Evolutionary conservation across 1,140 invertebrate genomes (phyloP).

Genomic region (Patella vulgata): DNA sequence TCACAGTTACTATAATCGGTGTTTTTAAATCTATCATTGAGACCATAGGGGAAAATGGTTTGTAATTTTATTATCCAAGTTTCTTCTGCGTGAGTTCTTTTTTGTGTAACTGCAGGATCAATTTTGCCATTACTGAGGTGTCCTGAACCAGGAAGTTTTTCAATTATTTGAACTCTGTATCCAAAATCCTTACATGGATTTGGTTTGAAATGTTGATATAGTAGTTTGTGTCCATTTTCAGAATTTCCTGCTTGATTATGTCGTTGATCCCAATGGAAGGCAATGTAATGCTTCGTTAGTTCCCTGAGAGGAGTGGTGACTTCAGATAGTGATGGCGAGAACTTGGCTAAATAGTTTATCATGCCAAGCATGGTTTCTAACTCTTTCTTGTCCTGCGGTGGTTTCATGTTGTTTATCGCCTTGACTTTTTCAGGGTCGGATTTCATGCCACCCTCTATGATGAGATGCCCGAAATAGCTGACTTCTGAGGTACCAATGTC

Average conservation of each 20-base stretch:
- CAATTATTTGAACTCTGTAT: too few species aligned
- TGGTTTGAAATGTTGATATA: too few species aligned
- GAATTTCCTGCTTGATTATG: conserved; percentile 18
- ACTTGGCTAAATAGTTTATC: conserved; percentile 60
- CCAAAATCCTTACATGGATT: too few species aligned
- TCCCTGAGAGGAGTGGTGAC: conserved; percentile 9
- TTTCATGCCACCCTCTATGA: conserved; percentile 56
- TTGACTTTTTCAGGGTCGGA: conserved; percentile 59
- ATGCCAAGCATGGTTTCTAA: conserved; percentile 51
- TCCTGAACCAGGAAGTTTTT: too few species aligned
- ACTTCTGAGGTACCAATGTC: conserved; percentile 45
- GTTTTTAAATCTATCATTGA: too few species aligned
- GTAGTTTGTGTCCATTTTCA: too few species aligned
- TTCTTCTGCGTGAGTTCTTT: too few species aligned
- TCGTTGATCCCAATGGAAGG: conserved; percentile 19
- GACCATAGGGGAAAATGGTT: too few species aligned
- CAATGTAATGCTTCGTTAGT: conserved; percentile 24
- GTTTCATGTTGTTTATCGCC: conserved; percentile 42
- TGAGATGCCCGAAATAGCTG: conserved; percentile 32
- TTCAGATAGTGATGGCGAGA: conserved; percentile 48
- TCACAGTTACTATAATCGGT: too few species aligned
- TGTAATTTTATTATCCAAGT: too few species aligned
- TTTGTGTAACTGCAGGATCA: too few species aligned
- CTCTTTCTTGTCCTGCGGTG: conserved; percentile 16
- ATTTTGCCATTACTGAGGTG: too few species aligned